Conservation (phyloP, 2,888 invertebrate species). For the Malacosoma neustria region DNA sequence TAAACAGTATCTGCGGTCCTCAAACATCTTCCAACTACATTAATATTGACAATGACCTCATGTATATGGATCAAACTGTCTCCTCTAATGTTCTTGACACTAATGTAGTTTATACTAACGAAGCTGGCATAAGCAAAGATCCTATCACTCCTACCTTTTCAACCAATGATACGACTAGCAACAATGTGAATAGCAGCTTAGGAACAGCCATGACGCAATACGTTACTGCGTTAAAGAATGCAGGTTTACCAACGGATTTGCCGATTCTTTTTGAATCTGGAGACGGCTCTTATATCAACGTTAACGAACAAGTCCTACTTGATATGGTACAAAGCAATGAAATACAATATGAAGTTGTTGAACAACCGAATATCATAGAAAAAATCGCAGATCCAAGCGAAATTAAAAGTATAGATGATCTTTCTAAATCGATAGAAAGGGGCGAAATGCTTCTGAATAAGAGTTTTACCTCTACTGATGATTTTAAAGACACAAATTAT, state of each 20-base stretch:
- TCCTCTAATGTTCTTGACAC: slow-evolving; percentile 47
- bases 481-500: slow-evolving; percentile 38
- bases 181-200: slow-evolving; percentile 34
- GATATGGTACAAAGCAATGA: slow-evolving; percentile 71
- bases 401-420: slow-evolving; percentile 67
- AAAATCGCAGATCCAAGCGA: slow-evolving; percentile 63
- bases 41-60: slow-evolving; percentile 55
- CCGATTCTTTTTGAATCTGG: slow-evolving; percentile 78
- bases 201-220: slow-evolving; percentile 64
- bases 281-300: slow-evolving; percentile 77
- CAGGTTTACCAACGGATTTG: slow-evolving; percentile 58
- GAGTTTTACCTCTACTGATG: slow-evolving; percentile 30
- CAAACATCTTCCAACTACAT: slow-evolving; percentile 48
- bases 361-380: slow-evolving; percentile 69
- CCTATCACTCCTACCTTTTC: slow-evolving; percentile 44
- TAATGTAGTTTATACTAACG: slow-evolving; percentile 43
- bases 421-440: slow-evolving; percentile 63
- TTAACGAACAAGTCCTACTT: slow-evolving; percentile 77
- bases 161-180: slow-evolving; percentile 30
- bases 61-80: slow-evolving; percentile 56
- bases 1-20: slow-evolving; percentile 59
- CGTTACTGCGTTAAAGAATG: slow-evolving; percentile 63
- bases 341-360: slow-evolving; percentile 69
- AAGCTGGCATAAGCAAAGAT: slow-evolving; percentile 37
- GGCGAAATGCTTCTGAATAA: slow-evolving; percentile 58